Evolutionary conservation across 2,797 vertebrate species (phyloP), one percentile per base, ranked within the genome.

Genomic region (Cryptoprocta ferox): DNA sequence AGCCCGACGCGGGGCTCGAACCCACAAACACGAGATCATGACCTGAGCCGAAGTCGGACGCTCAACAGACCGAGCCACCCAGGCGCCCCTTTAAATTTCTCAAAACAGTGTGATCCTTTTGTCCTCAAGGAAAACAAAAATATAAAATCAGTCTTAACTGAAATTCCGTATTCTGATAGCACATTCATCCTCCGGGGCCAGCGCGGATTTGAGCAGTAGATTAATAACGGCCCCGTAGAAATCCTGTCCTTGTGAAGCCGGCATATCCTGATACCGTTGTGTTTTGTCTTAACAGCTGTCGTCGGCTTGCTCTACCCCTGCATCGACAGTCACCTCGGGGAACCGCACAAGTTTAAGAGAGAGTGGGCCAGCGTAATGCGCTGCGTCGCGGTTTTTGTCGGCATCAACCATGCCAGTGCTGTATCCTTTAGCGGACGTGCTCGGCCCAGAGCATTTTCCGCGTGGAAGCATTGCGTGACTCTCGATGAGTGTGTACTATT

Each of bases 331-430:
- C 99, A 99, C 97, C 98, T 99, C 73, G 99, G 99, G 66, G 99
- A 99, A 93, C 99, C 99, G 0, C 99, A 99, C 99, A 99, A 99
- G 97, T 99, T 99, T 98, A 99, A 99, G 99, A 98, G 99, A 94
- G 99, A 99, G 96, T 99, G 99, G 99, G 99, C 99, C 97, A 99
- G 99, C 32, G 99, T 99, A 75, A 99, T 99, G 99, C 99, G 99
- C 95, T 99, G 99, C 85, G 99, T 99, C 66, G 99, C 99, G 0
- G 99, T 99, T 19, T 99, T 99, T 0, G 99, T 99, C 2, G 99
- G 99, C 95, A 99, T 99, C 98, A 99, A 99, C 98, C 99, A 99
- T 0, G 99, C 99, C 94, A 99, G 99, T 85, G 99, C 99, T 98
- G 99, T 99, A 99, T 99, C 99, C 99, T 99, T 99, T 10, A 5